A percentile compares a stretch with the other conserved stretches of the same genome.
Evolutionary conservation across 2,888 invertebrate genomes (phyloP).

Genomic region (Scaeva pyrastri): DNA sequence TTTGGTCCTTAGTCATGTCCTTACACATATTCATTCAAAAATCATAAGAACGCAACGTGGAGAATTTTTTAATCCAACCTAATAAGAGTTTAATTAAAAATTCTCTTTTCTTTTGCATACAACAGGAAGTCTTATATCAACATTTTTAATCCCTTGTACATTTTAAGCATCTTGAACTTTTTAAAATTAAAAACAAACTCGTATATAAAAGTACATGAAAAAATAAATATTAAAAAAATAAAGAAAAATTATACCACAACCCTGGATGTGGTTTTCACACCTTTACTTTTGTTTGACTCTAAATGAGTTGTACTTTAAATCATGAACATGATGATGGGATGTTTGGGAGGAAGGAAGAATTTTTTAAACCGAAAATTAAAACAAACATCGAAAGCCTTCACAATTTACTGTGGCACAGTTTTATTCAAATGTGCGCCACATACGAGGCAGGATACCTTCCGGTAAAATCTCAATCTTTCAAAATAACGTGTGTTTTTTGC

Average conservation of each 20-base stretch:
- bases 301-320: neutral
- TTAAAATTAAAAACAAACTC: neutral
- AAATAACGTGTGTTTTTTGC: slow-evolving; percentile 8
- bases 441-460: slow-evolving; percentile 1
- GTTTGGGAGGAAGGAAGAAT: neutral
- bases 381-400: neutral
- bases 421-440: neutral
- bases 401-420: neutral
- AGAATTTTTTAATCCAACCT: no score
- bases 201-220: neutral
- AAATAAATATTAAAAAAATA: neutral
- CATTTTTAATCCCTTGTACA: no score
- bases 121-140: no score
- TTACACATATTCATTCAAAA: no score
- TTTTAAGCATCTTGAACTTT: no score
- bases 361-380: neutral
- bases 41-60: no score
- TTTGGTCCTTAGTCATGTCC: no score
- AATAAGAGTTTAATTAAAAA: no score
- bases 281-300: neutral
- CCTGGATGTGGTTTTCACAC: slow-evolving; percentile 13
- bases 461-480: slow-evolving; percentile 15
- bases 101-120: no score
- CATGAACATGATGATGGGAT: neutral
- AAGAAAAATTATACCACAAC: neutral